Base-by-base conservation (phyloP, 2,888 invertebrate genomes). In the Malacosoma neustria region DNA sequence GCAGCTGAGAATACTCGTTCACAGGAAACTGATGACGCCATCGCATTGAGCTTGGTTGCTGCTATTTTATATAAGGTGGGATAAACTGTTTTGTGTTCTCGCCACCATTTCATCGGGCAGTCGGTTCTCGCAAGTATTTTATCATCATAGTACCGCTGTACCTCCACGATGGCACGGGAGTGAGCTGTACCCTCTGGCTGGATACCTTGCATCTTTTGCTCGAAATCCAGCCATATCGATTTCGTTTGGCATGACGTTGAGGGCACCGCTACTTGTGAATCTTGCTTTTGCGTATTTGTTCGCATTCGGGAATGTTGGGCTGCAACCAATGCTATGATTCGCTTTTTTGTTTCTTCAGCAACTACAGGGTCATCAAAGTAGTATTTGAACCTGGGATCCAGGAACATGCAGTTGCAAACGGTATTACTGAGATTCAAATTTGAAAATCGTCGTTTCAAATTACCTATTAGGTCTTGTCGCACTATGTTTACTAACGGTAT, bases 61-160 rank as follows among this genome's bases (percentile, higher is more conserved):
- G 40, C 42, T 13, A 42, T 14, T 36, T 37, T 36, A n/a, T 36
- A 38, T 11, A 45, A 30, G 5, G 30, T 13, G 1, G 45, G 38
- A 12, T 42, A 45, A 7, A 32, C 12, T 6, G 13, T 6, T 38
- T 32, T 39, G 12, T 42, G 35, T 1, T 33, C 14, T 30, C 31
- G 37, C 42, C 46, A 42, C 45, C 41, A 43, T 12, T 42, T 11
- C 13, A 46, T 7, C 6, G 43, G 40, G 11, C 34, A 39, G 6
- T 33, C 33, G 14, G 7, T 30, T 30, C 14, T 34, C 1, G 12
- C 11, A 12, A 39, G 13, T 6, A 42, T 34, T 15, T 35, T 35
- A 31, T 40, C 40, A 9, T 43, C 38, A 9, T 33, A 11, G 29
- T 43, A 43, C 6, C 39, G 32, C 13, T 46, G 42, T 1, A 41